These are phyloP conservation scores for Ptilonorhynchus violaceus DNA, from an alignment of 2,113 vertebrate genomes.

Conservation along the genomic window DNA sequence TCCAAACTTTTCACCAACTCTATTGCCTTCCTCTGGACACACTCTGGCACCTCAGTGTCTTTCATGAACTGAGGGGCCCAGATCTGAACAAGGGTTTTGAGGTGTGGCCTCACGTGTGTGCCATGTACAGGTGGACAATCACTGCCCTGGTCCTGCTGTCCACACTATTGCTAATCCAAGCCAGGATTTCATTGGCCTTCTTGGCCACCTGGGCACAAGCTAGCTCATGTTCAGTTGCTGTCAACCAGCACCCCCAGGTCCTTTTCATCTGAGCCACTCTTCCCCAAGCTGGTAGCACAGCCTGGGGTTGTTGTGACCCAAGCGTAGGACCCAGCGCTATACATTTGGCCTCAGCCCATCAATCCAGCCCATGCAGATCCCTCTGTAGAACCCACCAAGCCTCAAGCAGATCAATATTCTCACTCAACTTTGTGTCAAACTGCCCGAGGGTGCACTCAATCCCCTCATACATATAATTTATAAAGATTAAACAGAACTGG, in stretches of 20 bases:
- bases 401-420: not conserved
- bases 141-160: not conserved
- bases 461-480: not conserved
- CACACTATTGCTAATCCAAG: not conserved
- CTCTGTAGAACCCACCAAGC: not conserved
- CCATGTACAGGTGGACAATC: rapidly evolving
- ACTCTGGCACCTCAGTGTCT: rapidly evolving
- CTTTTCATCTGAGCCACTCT: rapidly evolving
- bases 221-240: not conserved
- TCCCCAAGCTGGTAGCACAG: not conserved
- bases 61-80: not conserved
- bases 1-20: not conserved
- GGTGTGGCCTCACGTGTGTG: rapidly evolving
- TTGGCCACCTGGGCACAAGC: not conserved
- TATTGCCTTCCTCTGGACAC: rapidly evolving
- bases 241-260: rapidly evolving
- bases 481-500: not conserved
- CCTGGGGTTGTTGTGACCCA: not conserved
- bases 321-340: not conserved
- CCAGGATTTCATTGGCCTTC: rapidly evolving
- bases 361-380: not conserved
- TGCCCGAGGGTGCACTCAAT: not conserved
- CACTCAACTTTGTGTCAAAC: not conserved
- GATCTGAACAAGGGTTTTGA: not conserved
- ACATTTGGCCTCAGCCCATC: rapidly evolving